Base-by-base conservation (phyloP, 2,888 invertebrate species). In the Apantesis nais region DNA sequence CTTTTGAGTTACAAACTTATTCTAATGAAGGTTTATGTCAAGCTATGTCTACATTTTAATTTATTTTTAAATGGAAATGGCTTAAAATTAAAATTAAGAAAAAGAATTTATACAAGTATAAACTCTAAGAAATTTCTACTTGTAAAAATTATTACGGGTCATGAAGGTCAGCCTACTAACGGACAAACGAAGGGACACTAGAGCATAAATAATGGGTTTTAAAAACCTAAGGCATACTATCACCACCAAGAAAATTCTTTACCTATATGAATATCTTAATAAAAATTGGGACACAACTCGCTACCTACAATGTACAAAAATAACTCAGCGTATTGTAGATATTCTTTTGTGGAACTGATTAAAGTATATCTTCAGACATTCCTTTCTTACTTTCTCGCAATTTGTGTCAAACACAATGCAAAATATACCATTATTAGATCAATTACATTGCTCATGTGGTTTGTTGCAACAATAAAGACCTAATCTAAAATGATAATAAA, bases 401-500 rank as follows among this genome's bases (percentile, higher is more conserved):
- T 65, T 34, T 37, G 14, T 65, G 52, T 25, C 34, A 52, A 16
- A 34, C 8, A n/a, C 3, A 37, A 31, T 8, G 62, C 37, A 62
- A 68, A 62, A 39, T n/a, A 34, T 7, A 12, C 19, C 29, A 25
- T 34, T 29, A 25, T 37, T 29, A 14, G 29, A 62, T 52, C n/a
- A 41, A 64, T 64, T 60, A 64, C 58, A 58, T 41, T 55, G 52
- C 62, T 37, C 34, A 41, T n/a, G 60, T 66, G 62, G 25, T 74
- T 62, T 52, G 37, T 48, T 62, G 34, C 62, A 73, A 77, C 67
- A 81, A 76, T 68, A 62, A 73, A 70, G 41, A 69, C 55, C 67
- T 60, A 74, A 75, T 75, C 74, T 73, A 68, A 71, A 72, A 79
- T 64, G 71, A 78, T 81, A 81, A 77, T 70, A 77, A 75, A 74